Evolutionary conservation across 2,113 vertebrate genomes (phyloP), one percentile per base, ranked within the genome.

Genomic region (human): DNA sequence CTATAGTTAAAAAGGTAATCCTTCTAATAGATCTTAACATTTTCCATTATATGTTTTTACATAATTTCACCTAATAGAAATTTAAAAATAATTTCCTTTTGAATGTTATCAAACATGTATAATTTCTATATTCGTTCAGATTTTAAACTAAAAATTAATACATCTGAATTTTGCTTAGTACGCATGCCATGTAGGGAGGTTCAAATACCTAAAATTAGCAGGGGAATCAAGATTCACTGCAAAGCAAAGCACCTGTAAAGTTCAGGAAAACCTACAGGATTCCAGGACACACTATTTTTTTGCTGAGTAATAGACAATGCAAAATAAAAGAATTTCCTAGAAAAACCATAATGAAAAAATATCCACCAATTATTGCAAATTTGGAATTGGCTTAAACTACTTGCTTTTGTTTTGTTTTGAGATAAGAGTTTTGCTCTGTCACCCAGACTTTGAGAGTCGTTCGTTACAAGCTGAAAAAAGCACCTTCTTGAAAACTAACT

Each of bases 1-100:
- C 48, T 30, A 81, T 23, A 94, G 25, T 84, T 8, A 64, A 17
- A 94, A 89, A 48, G 3, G 35, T 23, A 76, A 82, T 48, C 80
- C 22, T 86, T 84, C 70, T 79, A 73, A 20, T 80, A n/a, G 48
- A 64, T 52, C n/a, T 68, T 25, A 94, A 59, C 45, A 75, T 50
- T 82, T 93, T 76, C 38, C 50, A 82, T 43, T 81, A 81, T 8
- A 61, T 16, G 17, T 40, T 79, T 90, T 95, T 61, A 83, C 3
- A 78, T 10, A 90, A 92, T 22, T 88, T 83, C 59, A 68, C 40
- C 64, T 59, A 80, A 66, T 68, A 73, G 52, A 66, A 96, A 85
- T 79, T 75, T 68, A 3, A 95, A 72, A 61, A 83, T 64, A 84
- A 80, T 2, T 48, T 57, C 18, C 30, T 94, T 61, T 79, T 52